Evolutionary conservation across 1,140 invertebrate species (phyloP).

Genomic region (Diachasma alloeum): DNA sequence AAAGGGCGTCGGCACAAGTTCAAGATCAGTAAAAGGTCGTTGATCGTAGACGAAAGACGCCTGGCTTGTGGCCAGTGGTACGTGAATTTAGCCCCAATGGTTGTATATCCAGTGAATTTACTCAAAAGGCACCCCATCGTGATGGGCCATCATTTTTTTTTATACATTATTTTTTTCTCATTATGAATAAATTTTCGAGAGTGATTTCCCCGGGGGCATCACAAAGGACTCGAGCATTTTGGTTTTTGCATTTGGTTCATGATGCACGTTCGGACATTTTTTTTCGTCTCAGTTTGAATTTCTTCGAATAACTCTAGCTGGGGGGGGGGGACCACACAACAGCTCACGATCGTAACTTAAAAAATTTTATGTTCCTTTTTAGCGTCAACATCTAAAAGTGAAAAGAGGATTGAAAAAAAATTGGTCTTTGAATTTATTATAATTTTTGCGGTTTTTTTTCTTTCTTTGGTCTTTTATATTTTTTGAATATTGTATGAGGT

Average conservation of each 20-base stretch:
- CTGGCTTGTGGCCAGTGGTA: background rate
- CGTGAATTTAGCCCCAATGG: background rate
- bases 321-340: background rate
- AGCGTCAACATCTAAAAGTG: background rate
- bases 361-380: background rate
- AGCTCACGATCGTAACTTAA: background rate
- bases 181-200: no score
- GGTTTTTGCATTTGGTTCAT: background rate
- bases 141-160: background rate
- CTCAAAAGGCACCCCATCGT: background rate
- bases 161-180: background rate
- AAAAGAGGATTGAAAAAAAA: background rate
- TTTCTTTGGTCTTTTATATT: background rate
- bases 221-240: background rate
- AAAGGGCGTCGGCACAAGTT: slow-evolving; percentile 17
- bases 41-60: slow-evolving; percentile 1
- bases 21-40: slow-evolving; percentile 16
- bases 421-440: background rate
- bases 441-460: background rate
- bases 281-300: background rate
- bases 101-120: background rate
- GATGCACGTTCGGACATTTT: background rate
- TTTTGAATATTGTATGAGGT: background rate
- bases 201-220: no score
- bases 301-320: background rate